Evolutionary conservation across 30 jellyfish, hydroid and myxozoan genomes (phyloP).

Genomic region (Turritopsis dohrnii): DNA sequence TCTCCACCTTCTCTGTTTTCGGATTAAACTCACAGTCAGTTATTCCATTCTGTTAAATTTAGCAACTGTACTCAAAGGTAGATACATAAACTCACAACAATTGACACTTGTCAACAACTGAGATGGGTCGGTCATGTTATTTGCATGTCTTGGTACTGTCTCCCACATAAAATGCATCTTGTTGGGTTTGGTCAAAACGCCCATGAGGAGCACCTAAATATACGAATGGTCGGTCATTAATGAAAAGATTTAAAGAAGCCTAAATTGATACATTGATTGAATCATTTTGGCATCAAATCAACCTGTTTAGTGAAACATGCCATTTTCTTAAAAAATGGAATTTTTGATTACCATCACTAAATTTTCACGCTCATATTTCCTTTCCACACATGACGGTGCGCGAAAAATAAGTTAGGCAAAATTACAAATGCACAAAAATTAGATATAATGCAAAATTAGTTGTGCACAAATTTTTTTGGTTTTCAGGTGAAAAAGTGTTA

Average conservation of each 20-base stretch:
- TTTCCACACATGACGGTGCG: not conserved
- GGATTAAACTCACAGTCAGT: not conserved
- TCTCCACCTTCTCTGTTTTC: not conserved
- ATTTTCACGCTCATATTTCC: not conserved
- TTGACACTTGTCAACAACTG: not conserved
- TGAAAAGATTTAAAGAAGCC: not conserved
- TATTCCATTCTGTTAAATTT: not conserved
- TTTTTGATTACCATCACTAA: not conserved
- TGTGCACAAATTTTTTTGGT: not conserved
- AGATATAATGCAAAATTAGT: not conserved
- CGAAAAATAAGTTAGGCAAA: not conserved
- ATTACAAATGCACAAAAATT: not conserved
- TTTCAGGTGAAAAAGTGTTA: not conserved
- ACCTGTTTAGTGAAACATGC: not conserved
- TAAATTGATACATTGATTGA: not conserved
- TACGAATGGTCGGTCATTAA: not conserved
- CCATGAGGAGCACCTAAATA: not conserved
- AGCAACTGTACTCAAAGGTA: not conserved
- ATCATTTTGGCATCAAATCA: not conserved
- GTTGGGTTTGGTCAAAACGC: not conserved
- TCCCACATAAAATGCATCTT: not conserved
- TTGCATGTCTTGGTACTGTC: not conserved
- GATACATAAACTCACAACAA: not conserved
- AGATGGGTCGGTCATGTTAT: not conserved
- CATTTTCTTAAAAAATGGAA: not conserved